A percentile compares a stretch with the other conserved stretches of the same genome.
Evolutionary conservation across 2,113 vertebrate species (phyloP).

Genomic region (Calcarius ornatus): DNA sequence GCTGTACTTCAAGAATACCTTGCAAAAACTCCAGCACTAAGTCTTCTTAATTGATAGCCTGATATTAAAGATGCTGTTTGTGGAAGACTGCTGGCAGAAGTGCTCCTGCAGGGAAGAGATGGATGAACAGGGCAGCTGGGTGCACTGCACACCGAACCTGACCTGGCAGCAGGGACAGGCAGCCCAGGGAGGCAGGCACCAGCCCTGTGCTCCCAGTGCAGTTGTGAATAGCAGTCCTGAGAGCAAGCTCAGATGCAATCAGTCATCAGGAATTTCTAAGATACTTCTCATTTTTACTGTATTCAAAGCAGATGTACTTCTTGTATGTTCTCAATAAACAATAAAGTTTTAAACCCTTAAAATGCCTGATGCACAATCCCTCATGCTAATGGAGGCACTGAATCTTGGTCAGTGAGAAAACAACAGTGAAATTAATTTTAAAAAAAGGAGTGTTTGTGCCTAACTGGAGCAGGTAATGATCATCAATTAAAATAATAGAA

Average conservation of each 20-base stretch:
- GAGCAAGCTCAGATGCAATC: background rate
- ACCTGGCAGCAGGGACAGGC: background rate
- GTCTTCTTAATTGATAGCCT: background rate
- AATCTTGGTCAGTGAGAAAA: background rate
- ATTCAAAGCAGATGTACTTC: background rate
- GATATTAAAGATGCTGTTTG: background rate
- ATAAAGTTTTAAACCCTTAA: background rate
- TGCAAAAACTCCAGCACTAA: background rate
- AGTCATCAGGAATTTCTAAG: background rate
- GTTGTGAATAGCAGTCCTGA: background rate
- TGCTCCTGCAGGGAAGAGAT: background rate
- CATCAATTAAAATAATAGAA: background rate
- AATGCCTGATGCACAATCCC: background rate
- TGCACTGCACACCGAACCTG: background rate
- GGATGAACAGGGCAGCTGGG: background rate
- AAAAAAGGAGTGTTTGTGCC: background rate
- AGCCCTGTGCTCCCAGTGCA: fast-evolving
- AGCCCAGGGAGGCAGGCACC: background rate
- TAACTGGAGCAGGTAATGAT: background rate
- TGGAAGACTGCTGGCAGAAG: background rate
- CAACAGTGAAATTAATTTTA: background rate
- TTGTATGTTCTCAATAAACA: background rate
- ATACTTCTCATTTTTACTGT: background rate
- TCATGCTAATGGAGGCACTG: background rate
- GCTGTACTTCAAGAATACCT: background rate